Percentiles rank a stretch among this genome's conserved stretches.
phyloP scores from a whole-genome alignment of 2,888 invertebrate genomes.

The Cyclophora punctaria region DNA sequence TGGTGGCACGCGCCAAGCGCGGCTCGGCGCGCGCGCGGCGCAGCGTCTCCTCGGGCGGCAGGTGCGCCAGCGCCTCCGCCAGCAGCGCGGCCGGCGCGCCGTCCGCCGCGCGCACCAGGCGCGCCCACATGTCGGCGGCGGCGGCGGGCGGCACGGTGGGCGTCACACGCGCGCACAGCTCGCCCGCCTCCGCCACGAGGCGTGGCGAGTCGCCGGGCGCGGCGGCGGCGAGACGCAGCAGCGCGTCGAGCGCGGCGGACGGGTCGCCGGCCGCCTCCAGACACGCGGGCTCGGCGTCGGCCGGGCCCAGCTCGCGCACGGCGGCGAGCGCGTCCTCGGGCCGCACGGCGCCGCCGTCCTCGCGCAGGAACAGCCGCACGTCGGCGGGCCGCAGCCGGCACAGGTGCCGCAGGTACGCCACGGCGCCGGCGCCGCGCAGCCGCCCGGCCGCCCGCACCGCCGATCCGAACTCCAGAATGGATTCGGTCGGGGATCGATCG shows the following conservation, averaged over 20 bases:
- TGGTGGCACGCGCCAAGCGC: conserved; percentile 32
- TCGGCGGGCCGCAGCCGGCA: conserved; percentile 32
- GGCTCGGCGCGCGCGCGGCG: conserved; percentile 33
- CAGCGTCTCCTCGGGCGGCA: conserved; percentile 44
- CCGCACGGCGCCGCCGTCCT: conserved; percentile 6
- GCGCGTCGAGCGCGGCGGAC: conserved; percentile 46
- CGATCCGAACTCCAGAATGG: conserved; percentile 21
- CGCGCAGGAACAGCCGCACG: not conserved
- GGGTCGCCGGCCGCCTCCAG: conserved; percentile 56
- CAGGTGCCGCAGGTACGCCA: conserved; percentile 33
- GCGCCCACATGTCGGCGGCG: conserved; percentile 43
- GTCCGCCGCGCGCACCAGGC: conserved; percentile 32
- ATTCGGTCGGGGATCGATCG: not conserved
- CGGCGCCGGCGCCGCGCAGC: conserved; percentile 41
- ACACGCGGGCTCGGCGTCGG: conserved; percentile 5
- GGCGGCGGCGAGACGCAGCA: conserved; percentile 33
- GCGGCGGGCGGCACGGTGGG: conserved; percentile 36
- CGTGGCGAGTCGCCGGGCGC: conserved; percentile 1
- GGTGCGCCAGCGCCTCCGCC: conserved; percentile 46
- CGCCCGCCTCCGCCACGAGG: conserved; percentile 34
- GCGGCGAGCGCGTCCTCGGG: conserved; percentile 33
- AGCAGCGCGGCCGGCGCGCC: conserved; percentile 39
- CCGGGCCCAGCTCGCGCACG: conserved; percentile 22
- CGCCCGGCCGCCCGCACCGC: conserved; percentile 36
- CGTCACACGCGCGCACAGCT: conserved; percentile 43